Base-by-base conservation (phyloP, 2,113 vertebrate genomes). In the Phodopus roborovskii region DNA sequence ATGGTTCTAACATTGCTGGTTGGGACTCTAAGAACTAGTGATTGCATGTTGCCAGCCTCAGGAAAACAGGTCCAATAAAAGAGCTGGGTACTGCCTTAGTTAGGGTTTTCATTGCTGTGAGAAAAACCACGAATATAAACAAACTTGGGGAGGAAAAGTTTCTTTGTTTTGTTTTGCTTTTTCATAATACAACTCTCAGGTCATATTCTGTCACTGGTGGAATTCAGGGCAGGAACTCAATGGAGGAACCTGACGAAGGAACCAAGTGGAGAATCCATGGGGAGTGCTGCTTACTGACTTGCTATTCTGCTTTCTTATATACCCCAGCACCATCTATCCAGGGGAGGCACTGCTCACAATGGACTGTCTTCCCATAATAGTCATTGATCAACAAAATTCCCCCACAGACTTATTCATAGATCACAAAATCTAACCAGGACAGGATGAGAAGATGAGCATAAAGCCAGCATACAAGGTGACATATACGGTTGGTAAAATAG, bases 21-120 rank as follows among this genome's bases (percentile, higher is more conserved):
- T 50, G 16, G 20, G 45, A 84, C 75, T 64, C 84, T 53, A 64
- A 78, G 68, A 58, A 73, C 36, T 9, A 10, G 1, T 30, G 9
- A 64, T 20, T 22, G n/a, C n/a, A 50, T 56, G 7, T 36, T 48
- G 22, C 22, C 11, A 20, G 81, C 8, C 30, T 74, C 20, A 39
- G 86, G 45, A 48, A 82, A 62, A 17, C 17, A 50, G 26, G 28
- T 10, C 9, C 19, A 48, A 17, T 19, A 24, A 45, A 45, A 7
- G 0, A 0, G 15, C 5, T 33, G 17, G 4, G 4, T 1, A 3
- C 26, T 42, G 3, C 42, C 13, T 42, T 28, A 36, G 30, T 56
- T 36, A 62, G n/a, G 22, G 7, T 45, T 45, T 26, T 26, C 26
- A 17, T 30, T 84, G 42, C n/a, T 19, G 4, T 30, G 58, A 30